phyloP scores from a whole-genome alignment of 2,797 vertebrate species.

The Ctenopoma kingsleyae region DNA sequence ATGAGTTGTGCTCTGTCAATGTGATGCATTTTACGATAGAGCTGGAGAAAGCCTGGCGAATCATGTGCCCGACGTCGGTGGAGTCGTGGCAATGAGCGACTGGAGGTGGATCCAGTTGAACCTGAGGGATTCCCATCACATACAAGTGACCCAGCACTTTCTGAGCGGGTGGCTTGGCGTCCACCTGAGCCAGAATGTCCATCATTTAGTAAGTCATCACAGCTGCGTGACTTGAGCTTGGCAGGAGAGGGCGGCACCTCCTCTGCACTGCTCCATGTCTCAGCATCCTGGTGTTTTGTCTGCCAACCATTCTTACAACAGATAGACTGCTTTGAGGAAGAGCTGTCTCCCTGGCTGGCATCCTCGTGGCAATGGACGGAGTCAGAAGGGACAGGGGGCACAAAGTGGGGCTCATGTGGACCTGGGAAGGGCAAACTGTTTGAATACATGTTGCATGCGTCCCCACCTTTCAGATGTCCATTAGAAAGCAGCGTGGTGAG shows the following conservation, averaged over 20 bases:
- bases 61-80: conserved; percentile 86
- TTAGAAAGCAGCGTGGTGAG: conserved; percentile 93
- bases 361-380: conserved; percentile 58
- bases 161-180: conserved; percentile 85
- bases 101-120: conserved; percentile 51
- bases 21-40: conserved; percentile 98
- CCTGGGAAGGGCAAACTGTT: conserved; percentile 90
- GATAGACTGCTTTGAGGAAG: conserved; percentile 87
- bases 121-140: conserved; percentile 85
- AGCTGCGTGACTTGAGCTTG: conserved; percentile 95
- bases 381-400: conserved; percentile 73
- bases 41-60: conserved; percentile 94
- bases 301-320: conserved; percentile 92
- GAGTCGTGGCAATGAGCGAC: conserved; percentile 69
- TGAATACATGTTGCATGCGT: conserved; percentile 91
- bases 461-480: conserved; percentile 94
- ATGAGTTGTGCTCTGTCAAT: conserved; percentile 95
- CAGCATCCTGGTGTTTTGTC: conserved; percentile 86
- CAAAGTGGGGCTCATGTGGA: conserved; percentile 84
- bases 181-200: conserved; percentile 69
- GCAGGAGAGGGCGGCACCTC: conserved; percentile 76
- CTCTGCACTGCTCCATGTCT: conserved; percentile 93
- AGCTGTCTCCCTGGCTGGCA: conserved; percentile 80
- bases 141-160: conserved; percentile 92
- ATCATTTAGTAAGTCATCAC: conserved; percentile 92